Percentiles rank a stretch among this genome's conserved stretches.
Evolutionary conservation across 2,797 vertebrate genomes (phyloP).

Genomic region (Catamblyrhynchus diadema): DNA sequence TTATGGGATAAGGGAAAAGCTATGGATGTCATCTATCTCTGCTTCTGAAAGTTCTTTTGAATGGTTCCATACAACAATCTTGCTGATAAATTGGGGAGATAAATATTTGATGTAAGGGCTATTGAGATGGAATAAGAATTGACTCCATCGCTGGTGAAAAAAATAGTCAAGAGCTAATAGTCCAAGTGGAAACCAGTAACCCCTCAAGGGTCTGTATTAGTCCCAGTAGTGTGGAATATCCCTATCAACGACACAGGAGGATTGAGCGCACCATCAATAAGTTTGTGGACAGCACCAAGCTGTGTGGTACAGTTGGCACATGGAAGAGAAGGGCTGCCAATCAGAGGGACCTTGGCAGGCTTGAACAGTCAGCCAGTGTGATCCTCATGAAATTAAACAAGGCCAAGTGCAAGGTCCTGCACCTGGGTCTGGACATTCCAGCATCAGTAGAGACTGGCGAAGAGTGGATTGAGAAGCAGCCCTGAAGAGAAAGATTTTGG

Average conservation of each 20-base stretch:
- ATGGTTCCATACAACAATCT: not conserved
- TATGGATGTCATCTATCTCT: not conserved
- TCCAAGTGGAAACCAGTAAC: not conserved
- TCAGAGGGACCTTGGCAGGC: not conserved
- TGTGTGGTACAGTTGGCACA: fast-evolving
- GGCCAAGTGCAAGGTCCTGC: not conserved
- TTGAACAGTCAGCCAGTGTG: not conserved
- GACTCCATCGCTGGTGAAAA: not conserved
- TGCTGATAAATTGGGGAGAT: not conserved
- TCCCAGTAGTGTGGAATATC: not conserved
- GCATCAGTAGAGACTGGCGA: fast-evolving
- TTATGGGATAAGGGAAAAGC: not conserved
- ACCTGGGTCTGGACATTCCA: not conserved
- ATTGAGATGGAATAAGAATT: not conserved
- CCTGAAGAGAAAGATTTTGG: not conserved
- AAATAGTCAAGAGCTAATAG: not conserved
- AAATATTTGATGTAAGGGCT: not conserved
- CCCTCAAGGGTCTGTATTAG: not conserved
- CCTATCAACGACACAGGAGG: not conserved
- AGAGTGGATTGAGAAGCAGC: not conserved
- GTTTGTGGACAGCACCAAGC: not conserved
- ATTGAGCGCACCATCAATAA: not conserved
- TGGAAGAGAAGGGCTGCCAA: not conserved
- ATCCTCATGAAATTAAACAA: not conserved
- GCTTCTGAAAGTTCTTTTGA: not conserved